Evolutionary conservation across 2,113 vertebrate species (phyloP), one percentile per base, ranked within the genome.

Genomic region (Nestor notabilis): DNA sequence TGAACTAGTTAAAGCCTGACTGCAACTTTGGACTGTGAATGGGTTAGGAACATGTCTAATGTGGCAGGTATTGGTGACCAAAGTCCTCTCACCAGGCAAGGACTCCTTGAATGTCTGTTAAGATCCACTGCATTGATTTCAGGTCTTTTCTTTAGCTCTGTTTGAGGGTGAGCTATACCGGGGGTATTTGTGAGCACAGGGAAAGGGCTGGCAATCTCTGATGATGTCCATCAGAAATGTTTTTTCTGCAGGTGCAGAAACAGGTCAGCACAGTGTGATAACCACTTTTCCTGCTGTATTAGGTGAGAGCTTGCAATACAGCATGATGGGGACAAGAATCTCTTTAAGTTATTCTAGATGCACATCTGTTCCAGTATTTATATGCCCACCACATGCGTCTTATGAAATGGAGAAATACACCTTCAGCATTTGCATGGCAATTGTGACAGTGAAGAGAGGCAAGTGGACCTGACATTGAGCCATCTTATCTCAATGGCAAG

Each of bases 221-320:
- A 50, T 39, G 18, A 27, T 33, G 17, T 69, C 44, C 28, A 3
- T 56, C 44, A 52, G 49, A 83, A 86, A 75, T 44, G 9, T 18
- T 86, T 70, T 46, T 76, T 89, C 33, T 43, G 29, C 29, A 78
- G 13, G 15, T 56, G 47, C 49, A 84, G 47, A 71, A 78, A 52
- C 27, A 60, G 43, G 63, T 29, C 10, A 61, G 10, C 41, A 65
- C 0, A 0, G 33, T 28, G 18, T 0, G 0, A 68, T 50, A 75
- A 43, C 9, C 17, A 28, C 1, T 0, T 39, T 89, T 78, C 55
- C 43, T 63, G 27, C 17, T 4, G 0, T 12, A 44, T 71, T 55
- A 68, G 18, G 33, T 68, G 47, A 92, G 49, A 76, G 6, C n/a
- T 31, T 86, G 44, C 24, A 66, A 43, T 18, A 65, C 33, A 60